These are phyloP conservation scores for Gambusia holbrooki DNA, from an alignment of 2,113 vertebrate species.

Conservation along the genomic window DNA sequence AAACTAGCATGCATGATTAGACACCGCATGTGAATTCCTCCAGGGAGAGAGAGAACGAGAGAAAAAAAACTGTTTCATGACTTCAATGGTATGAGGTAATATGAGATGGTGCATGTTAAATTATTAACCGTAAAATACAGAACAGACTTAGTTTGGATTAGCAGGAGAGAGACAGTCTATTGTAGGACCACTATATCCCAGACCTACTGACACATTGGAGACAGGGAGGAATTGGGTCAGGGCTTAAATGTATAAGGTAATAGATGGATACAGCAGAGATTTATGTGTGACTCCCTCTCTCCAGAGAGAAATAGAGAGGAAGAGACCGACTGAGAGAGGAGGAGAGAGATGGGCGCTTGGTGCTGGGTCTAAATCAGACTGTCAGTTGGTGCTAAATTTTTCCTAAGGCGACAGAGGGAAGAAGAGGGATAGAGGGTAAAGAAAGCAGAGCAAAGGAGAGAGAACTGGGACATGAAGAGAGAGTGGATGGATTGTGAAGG, in stretches of 20 bases:
- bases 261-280: conserved; percentile 71
- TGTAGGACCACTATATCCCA: conserved; percentile 56
- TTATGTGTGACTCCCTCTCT: conserved; percentile 69
- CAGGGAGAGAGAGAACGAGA: neutral
- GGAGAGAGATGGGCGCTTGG: conserved; percentile 63
- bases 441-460: conserved; percentile 47
- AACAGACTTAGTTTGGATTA: conserved; percentile 51
- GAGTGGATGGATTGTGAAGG: conserved; percentile 51
- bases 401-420: conserved; percentile 60
- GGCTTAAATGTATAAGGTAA: conserved; percentile 67
- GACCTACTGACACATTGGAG: conserved; percentile 71
- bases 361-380: conserved; percentile 75
- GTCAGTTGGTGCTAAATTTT: conserved; percentile 71
- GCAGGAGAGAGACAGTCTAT: conserved; percentile 39
- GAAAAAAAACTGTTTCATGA: conserved; percentile 44
- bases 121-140: conserved; percentile 62
- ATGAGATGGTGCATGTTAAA: conserved; percentile 47
- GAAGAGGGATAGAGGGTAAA: conserved; percentile 13
- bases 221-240: conserved; percentile 70
- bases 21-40: conserved; percentile 16
- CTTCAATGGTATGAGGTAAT: conserved; percentile 59
- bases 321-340: conserved; percentile 48
- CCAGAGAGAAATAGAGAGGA: conserved; percentile 58
- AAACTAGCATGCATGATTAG: conserved; percentile 8
- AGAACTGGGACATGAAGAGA: conserved; percentile 60